These are phyloP conservation scores for Zaprionus tsacasi DNA, from an alignment of 1,140 invertebrate species.

Conservation along the genomic window DNA sequence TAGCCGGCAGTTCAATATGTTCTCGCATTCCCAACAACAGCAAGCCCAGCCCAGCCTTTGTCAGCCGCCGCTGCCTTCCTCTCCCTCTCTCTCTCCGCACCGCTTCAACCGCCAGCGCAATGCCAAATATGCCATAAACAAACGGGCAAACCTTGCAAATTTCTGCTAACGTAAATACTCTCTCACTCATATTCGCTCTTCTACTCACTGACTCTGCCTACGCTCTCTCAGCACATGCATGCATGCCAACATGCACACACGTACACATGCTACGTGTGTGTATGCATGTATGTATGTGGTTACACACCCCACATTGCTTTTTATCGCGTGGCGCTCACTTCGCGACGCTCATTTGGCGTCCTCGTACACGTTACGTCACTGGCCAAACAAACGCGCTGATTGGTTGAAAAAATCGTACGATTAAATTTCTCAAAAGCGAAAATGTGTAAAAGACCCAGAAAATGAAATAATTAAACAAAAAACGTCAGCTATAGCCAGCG, in stretches of 20 bases:
- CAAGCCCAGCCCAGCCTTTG: conserved; percentile 19
- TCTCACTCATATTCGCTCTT: neutral
- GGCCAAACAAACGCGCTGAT: conserved; percentile 78
- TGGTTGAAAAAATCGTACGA: conserved; percentile 84
- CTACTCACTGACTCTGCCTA: conserved; percentile 1
- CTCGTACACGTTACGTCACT: conserved; percentile 78
- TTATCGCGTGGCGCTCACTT: conserved; percentile 59
- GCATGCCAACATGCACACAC: conserved; percentile 6
- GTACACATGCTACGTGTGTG: neutral
- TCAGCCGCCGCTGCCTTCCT: conserved; percentile 7
- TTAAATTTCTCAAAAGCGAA: conserved; percentile 81
- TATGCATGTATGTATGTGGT: conserved; percentile 5
- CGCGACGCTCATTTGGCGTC: conserved; percentile 43
- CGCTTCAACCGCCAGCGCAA: neutral
- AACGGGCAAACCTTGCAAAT: conserved; percentile 27
- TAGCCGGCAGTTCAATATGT: conserved; percentile 37
- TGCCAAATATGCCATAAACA: conserved; percentile 42
- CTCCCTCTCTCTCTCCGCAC: neutral
- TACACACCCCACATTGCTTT: conserved; percentile 44
- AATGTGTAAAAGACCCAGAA: conserved; percentile 76
- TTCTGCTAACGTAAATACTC: conserved; percentile 9
- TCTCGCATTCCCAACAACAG: conserved; percentile 20
- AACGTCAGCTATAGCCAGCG: conserved; percentile 53
- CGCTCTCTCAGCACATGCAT: conserved; percentile 12
- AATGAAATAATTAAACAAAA: conserved; percentile 68